Evolutionary conservation across 1,140 invertebrate genomes (phyloP).

Genomic region (Phenacoccus solenopsis): DNA sequence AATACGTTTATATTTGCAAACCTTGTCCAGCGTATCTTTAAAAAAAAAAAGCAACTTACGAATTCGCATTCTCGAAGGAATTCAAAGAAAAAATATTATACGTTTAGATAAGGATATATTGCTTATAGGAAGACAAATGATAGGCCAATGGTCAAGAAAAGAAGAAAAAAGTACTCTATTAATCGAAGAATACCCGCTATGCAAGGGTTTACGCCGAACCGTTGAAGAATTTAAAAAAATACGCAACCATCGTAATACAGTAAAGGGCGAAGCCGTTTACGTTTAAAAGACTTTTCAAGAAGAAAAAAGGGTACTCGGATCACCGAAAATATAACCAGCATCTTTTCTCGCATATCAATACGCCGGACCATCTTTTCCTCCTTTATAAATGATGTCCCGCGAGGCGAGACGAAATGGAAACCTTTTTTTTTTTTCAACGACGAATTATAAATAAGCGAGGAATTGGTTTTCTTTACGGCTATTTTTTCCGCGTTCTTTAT

Average conservation of each 20-base stretch:
- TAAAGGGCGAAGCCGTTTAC: constrained; percentile 1
- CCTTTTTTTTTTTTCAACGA: neutral
- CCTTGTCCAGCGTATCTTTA: neutral
- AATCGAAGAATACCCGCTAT: neutral
- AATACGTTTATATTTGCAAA: constrained; percentile 10
- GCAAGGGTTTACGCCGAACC: neutral
- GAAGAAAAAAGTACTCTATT: neutral
- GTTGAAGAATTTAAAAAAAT: constrained; percentile 9
- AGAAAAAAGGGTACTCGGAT: neutral
- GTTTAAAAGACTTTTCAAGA: constrained; percentile 6
- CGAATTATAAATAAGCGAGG: neutral
- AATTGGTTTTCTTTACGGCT: neutral
- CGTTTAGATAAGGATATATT: constrained; percentile 14
- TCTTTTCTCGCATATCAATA: constrained; percentile 6
- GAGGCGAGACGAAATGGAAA: constrained; percentile 9
- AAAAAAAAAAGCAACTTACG: neutral
- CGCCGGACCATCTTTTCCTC: neutral
- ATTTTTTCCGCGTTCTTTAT: neutral
- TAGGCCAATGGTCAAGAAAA: constrained; percentile 12
- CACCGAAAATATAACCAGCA: neutral
- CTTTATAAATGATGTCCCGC: constrained; percentile 13
- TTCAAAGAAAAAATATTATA: neutral
- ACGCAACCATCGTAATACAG: neutral
- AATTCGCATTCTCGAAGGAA: neutral
- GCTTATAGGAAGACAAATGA: constrained; percentile 13